Evolutionary conservation across 2,797 vertebrate species (phyloP), one percentile per base, ranked within the genome.

Genomic region (Brachymystax lenok): DNA sequence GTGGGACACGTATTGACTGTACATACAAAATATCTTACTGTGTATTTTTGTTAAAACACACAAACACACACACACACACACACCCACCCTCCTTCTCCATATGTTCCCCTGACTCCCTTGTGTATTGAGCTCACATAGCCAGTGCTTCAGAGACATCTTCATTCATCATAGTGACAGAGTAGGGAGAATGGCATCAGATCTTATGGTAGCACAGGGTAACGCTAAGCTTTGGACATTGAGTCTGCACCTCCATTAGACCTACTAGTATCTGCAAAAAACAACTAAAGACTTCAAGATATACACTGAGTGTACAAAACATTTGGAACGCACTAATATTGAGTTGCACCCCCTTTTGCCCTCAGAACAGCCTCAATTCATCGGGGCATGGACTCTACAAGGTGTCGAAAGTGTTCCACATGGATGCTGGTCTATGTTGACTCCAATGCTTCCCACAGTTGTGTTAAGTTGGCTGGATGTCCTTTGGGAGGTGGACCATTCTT

Each of bases 161-260:
- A 87, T 87, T 73, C 82, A 88, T 80, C 82, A 76, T 80, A 83
- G 83, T 81, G 90, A 88, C 85, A 88, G 87, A 80, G 80, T 83
- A 19, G 3, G 50, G 70, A 24, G 84, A 81, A 80, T 81, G 46
- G 78, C 82, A 83, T 77, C 80, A 3, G 81, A 83, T 76, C 85
- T 87, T 80, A 73, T 79, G 80, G 79, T 76, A 52, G 79, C 74
- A 85, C 87, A 88, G 73, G 82, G 85, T 80, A 83, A 76, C 84
- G 87, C 14, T 17, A 28, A 10, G 24, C 69, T 21, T 21, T 71
- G 69, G 40, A 71, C 12, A 87, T 88, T 88, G 85, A 86, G 77
- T 86, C 82, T 85, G 87, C 78, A 84, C 24, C 27, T 56, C 51
- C 52, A 59, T 13, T 33, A 40, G 28, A 52, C 28, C 27, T 72